Base-by-base conservation (phyloP, 1,140 invertebrate genomes). In the Sitophilus oryzae region DNA sequence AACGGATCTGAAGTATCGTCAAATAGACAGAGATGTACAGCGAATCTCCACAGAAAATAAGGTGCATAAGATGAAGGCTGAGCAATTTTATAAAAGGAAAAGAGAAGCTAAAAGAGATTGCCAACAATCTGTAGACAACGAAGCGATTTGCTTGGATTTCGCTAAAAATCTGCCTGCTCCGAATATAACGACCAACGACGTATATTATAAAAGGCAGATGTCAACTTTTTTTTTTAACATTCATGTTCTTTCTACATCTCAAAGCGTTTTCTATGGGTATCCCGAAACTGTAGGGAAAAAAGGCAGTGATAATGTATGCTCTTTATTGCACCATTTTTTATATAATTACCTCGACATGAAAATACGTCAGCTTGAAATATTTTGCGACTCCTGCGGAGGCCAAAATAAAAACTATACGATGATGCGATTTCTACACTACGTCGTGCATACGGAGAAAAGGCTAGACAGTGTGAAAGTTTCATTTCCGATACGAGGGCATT, bases 131-230 rank as follows among this genome's bases (percentile, higher is more conserved):
- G 15, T 21, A 16, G 37, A 20, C 23, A 22, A 11, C 14, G 63
- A 61, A 57, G 55, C 56, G 22, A 55, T 65, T 44, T 52, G 54
- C 19, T 47, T 63, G 22, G 63, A 63, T 42, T 63, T 56, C 44
- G 40, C 35, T 34, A 62, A 61, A 48, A 64, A 64, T 55, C 35
- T 63, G n/a, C 47, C 50, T 15, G 25, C 40, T 16, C 60, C 56
- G 15, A 63, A 63, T 46, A 62, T 59, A 15, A 22, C 55, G 22
- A 64, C 58, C 9, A 65, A 64, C 40, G 59, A 64, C 36, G 59
- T 64, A n/a, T 64, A 64, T 57, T 65, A 64, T 42, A 65, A 59
- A 56, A 40, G 63, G 10, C 53, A 62, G 49, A 36, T 64, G 35
- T 52, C 56, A 8, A 23, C 60, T 23, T 63, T 44, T 43, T 6